A percentile compares a stretch with the other conserved stretches of the same genome.
Evolutionary conservation across 2,797 vertebrate genomes (phyloP).

Genomic region (Naso thynnoides): DNA sequence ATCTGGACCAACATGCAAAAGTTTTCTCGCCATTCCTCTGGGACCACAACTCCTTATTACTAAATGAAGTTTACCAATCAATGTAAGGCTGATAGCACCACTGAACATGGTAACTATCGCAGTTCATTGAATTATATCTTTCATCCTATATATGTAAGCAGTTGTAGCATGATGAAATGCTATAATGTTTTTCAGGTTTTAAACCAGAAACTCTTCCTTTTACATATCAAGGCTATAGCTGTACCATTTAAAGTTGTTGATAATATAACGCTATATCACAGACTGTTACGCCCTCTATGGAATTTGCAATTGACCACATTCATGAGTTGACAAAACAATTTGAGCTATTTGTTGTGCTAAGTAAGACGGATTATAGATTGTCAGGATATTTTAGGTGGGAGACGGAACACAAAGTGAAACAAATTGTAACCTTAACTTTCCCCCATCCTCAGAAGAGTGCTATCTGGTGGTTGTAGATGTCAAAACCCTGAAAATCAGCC

Average conservation of each 20-base stretch:
- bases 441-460: constrained; percentile 12
- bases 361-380: background rate
- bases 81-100: too few species aligned
- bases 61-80: too few species aligned
- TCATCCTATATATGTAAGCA: too few species aligned
- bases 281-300: background rate
- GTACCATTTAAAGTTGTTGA: background rate
- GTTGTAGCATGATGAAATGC: too few species aligned
- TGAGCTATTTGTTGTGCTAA: background rate
- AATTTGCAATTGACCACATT: background rate
- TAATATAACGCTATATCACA: background rate
- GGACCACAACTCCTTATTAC: too few species aligned
- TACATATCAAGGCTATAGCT: background rate
- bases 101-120: too few species aligned
- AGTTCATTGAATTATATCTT: too few species aligned
- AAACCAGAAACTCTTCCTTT: constrained; percentile 1
- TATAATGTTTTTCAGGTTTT: constrained; percentile 14
- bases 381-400: background rate
- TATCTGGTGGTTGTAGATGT: constrained; percentile 44
- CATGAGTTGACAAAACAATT: background rate
- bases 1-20: too few species aligned
- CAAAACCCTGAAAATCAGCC: constrained; percentile 29
- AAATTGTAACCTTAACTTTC: background rate
- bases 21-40: too few species aligned
- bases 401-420: background rate